A percentile compares a stretch with the other conserved stretches of the same genome.
Conservation (phyloP, 1,140 invertebrate species). For the Meteorus sp. region DNA sequence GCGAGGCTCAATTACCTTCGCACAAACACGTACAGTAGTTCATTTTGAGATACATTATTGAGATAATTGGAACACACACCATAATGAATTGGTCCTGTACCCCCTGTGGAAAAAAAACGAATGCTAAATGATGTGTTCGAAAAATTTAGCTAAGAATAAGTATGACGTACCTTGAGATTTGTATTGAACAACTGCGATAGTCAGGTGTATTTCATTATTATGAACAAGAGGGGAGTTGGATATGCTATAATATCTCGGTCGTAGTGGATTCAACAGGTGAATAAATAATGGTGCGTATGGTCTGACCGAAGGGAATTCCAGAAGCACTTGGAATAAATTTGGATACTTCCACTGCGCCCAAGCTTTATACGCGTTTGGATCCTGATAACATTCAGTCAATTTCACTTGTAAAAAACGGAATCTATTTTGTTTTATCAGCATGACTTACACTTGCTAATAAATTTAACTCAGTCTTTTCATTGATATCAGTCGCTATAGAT, state of each 20-base stretch:
- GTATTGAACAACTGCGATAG: conserved; percentile 89
- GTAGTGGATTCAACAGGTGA: conserved; percentile 83
- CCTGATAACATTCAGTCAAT: conserved; percentile 68
- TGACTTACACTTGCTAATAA: conserved; percentile 74
- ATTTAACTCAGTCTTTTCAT: conserved; percentile 75
- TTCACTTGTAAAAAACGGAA: conserved; percentile 22
- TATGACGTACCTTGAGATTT: conserved; percentile 73
- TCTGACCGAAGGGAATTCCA: conserved; percentile 84
- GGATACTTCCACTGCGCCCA: conserved; percentile 89
- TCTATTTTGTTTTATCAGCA: too few relatives aligned
- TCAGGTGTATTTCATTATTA: conserved; percentile 81
- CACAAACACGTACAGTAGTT: conserved; percentile 80
- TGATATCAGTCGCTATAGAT: conserved; percentile 75
- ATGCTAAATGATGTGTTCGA: background rate
- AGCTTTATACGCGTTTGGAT: conserved; percentile 88
- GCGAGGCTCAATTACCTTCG: conserved; percentile 66
- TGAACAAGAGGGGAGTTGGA: conserved; percentile 84
- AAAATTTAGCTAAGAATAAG: background rate
- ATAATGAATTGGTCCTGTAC: conserved; percentile 78
- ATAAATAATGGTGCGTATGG: conserved; percentile 82
- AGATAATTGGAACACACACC: conserved; percentile 95
- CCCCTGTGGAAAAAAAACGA: conserved; percentile 61
- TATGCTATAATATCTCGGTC: conserved; percentile 94
- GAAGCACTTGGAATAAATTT: conserved; percentile 83
- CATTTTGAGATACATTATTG: conserved; percentile 69